A percentile compares a stretch with the other conserved stretches of the same genome.
These are phyloP conservation scores for Nephrotoma flavescens DNA, from an alignment of 2,888 invertebrate genomes.

Conservation along the genomic window DNA sequence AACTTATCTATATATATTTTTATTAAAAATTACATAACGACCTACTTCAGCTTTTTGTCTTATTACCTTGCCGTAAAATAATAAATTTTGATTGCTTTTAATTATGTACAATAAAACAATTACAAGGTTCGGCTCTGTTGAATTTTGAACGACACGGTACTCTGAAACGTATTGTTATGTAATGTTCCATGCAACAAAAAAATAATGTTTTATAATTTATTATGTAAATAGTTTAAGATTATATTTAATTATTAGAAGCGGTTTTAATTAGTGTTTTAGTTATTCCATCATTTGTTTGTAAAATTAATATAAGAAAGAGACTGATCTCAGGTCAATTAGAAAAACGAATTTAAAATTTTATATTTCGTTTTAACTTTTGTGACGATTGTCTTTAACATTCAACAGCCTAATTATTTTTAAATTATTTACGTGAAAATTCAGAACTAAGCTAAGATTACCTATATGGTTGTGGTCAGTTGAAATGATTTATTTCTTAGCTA, in stretches of 20 bases:
- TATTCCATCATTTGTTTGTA: not conserved
- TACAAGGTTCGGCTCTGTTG: not conserved
- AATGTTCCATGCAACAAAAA: not conserved
- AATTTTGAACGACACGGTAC: not conserved
- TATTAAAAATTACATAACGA: not conserved
- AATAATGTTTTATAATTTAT: not conserved
- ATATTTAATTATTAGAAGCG: not conserved
- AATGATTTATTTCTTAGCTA: too few relatives aligned
- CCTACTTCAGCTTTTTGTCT: not conserved
- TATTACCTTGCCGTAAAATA: not conserved
- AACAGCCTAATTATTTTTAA: too few relatives aligned
- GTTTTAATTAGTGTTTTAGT: not conserved
- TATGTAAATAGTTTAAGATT: not conserved
- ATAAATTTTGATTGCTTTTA: not conserved
- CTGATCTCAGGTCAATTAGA: too few relatives aligned
- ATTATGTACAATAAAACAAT: not conserved
- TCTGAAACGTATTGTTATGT: not conserved
- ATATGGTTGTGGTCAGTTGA: too few relatives aligned
- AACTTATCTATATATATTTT: too few relatives aligned
- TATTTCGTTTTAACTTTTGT: too few relatives aligned
- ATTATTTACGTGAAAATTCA: too few relatives aligned
- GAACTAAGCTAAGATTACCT: too few relatives aligned
- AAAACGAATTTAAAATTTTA: too few relatives aligned
- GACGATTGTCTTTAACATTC: too few relatives aligned
- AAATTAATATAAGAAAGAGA: not conserved